A percentile compares a stretch with the other conserved stretches of the same genome.
Evolutionary conservation across 2,113 vertebrate genomes (phyloP).

Genomic region (Mandrillus leucophaeus): DNA sequence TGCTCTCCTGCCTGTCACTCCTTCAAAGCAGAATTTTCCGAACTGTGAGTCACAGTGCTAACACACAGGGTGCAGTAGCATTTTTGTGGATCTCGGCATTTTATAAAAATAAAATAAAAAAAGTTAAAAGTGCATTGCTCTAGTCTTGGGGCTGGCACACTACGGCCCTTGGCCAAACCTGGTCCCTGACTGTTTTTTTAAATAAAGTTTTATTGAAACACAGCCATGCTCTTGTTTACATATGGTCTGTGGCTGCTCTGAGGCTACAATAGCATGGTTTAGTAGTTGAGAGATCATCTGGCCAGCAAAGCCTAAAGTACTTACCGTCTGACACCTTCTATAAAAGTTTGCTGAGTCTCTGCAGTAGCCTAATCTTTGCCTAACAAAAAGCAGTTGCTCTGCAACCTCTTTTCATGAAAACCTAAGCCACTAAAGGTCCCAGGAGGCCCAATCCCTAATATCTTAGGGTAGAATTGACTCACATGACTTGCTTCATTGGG

Average conservation of each 20-base stretch:
- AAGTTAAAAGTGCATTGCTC: background rate
- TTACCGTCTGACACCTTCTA: background rate
- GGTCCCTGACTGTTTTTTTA: background rate
- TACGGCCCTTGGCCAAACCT: background rate
- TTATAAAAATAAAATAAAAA: background rate
- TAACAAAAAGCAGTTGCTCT: background rate
- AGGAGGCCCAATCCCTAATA: background rate
- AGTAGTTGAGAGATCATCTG: background rate
- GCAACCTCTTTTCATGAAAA: background rate
- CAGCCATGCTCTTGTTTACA: background rate
- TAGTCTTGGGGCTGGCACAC: background rate
- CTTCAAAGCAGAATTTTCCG: background rate
- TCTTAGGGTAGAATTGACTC: background rate
- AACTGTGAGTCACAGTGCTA: background rate
- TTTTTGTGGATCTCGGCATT: background rate
- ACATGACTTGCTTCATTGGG: too few species aligned
- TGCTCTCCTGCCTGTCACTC: background rate
- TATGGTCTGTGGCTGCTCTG: background rate
- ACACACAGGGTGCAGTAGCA: background rate
- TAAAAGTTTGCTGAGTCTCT: background rate
- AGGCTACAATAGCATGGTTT: background rate
- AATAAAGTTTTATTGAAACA: constrained; percentile 25
- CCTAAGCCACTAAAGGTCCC: background rate
- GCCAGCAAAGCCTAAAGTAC: background rate
- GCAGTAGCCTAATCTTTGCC: background rate